Base-by-base conservation (phyloP, 2,113 vertebrate genomes). In the Platycercus adscitus region DNA sequence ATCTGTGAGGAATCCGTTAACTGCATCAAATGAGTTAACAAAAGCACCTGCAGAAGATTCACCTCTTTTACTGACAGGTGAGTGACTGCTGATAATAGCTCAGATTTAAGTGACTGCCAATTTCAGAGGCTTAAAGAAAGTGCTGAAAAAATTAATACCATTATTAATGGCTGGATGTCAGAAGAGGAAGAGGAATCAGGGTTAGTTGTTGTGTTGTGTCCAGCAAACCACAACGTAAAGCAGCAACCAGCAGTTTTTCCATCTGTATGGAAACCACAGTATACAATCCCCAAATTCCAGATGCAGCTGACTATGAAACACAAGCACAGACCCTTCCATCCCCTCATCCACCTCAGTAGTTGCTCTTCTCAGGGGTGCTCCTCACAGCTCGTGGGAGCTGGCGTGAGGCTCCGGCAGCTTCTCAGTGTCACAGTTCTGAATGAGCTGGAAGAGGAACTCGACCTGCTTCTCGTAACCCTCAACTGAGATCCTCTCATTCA, bases 401-500 rank as follows among this genome's bases (percentile, higher is more conserved):
- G n/a, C 29, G 24, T 99, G 99, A 56, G 98, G 97, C 23, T 95
- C 93, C 1, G 98, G 98, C 6, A 98, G 95, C 37, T 91, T 66
- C 35, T 96, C 91, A 17, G 91, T 94, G 81, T 99, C 99, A 89
- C 98, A 98, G 96, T 99, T 99, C 97, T 99, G 98, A 73, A 99
- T 98, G 26, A 99, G 97, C 86, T 96, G 98, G 43, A 98, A 99
- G 95, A 98, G 98, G 96, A 99, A 99, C 41, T 96, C 84, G 1
- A 99, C 94, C 29, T 99, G 95, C 8, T 97, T 98, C 96, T 99
- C 98, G 0, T 99, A 99, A 94, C 96, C 98, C 93, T 98, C 97
- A 61, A 97, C 29, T 5, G 99, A 99, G 97, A 99, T 99, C 93
- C 98, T 98, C 97, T 99, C 99, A 33, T 99, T 99, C 90, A 99